A percentile compares a stretch with the other conserved stretches of the same genome.
phyloP scores from a whole-genome alignment of 2,888 invertebrate genomes.

The Trypoxylon attenuatum region DNA sequence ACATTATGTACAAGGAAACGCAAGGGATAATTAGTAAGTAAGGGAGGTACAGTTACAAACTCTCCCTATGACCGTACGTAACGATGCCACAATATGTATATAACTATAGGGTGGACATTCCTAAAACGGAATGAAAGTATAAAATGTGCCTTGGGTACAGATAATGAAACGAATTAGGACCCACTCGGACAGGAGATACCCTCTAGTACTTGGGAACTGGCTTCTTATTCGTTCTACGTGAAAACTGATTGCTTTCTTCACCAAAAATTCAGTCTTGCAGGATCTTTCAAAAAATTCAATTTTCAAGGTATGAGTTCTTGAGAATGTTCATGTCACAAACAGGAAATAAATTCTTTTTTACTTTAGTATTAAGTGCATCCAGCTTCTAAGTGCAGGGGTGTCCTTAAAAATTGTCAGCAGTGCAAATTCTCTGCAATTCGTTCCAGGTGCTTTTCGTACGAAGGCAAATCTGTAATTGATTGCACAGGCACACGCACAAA shows the following conservation, averaged over 20 bases:
- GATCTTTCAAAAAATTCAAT: too few species aligned
- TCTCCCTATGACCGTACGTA: slow-evolving; percentile 40
- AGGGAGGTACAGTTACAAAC: slow-evolving; percentile 44
- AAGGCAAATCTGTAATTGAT: slow-evolving; percentile 58
- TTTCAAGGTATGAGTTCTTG: too few species aligned
- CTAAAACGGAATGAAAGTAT: slow-evolving; percentile 72
- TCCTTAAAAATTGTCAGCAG: slow-evolving; percentile 53
- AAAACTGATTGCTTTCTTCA: too few species aligned
- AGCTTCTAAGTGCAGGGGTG: slow-evolving; percentile 60
- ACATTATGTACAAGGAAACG: slow-evolving; percentile 50
- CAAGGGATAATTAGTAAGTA: slow-evolving; percentile 27
- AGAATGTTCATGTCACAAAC: too few species aligned
- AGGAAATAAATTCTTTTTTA: slow-evolving; percentile 63
- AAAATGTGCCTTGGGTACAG: slow-evolving; percentile 74
- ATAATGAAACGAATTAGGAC: slow-evolving; percentile 58
- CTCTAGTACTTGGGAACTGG: slow-evolving; percentile 58
- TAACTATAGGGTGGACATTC: slow-evolving; percentile 61
- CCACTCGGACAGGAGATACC: slow-evolving; percentile 54
- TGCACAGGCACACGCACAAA: slow-evolving; percentile 36
- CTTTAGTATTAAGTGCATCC: slow-evolving; percentile 29
- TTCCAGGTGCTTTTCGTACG: slow-evolving; percentile 42
- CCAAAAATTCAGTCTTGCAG: too few species aligned
- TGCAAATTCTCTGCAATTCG: slow-evolving; percentile 41
- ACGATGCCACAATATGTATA: slow-evolving; percentile 54
- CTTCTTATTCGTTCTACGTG: slow-evolving; percentile 50